These are phyloP conservation scores for Brenthis daphne DNA, from an alignment of 2,888 invertebrate species.

Conservation along the genomic window DNA sequence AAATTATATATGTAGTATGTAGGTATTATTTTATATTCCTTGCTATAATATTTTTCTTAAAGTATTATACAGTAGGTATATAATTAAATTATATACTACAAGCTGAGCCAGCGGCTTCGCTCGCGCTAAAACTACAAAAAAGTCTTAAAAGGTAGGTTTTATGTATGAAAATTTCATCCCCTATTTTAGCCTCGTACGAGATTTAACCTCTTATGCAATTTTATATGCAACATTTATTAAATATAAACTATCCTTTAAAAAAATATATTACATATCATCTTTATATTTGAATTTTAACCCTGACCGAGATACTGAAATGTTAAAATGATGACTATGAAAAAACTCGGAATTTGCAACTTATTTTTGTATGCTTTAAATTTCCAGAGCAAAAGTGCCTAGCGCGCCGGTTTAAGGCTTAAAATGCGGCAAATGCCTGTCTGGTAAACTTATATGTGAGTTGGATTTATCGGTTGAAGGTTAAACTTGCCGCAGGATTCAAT, in stretches of 20 bases:
- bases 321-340: constrained; percentile 17
- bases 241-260: background rate
- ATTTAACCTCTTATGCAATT: no score
- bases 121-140: no score
- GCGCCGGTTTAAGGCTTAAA: background rate
- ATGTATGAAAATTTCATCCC: no score
- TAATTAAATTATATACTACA: no score
- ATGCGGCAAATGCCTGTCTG: constrained; percentile 21
- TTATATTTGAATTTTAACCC: background rate
- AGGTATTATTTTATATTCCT: no score
- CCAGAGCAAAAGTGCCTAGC: constrained; percentile 2
- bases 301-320: constrained; percentile 10
- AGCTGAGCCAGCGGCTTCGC: no score
- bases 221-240: no score
- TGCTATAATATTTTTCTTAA: no score
- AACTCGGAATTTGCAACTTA: background rate
- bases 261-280: background rate
- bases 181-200: no score
- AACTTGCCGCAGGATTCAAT: constrained; percentile 48
- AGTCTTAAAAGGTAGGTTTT: no score
- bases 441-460: constrained; percentile 18
- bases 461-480: constrained; percentile 40
- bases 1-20: no score
- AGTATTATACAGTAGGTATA: no score
- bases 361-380: constrained; percentile 6